Percentiles rank a stretch among this genome's conserved stretches.
Evolutionary conservation across 1,140 invertebrate species (phyloP).

Genomic region (Camponotus floridanus): DNA sequence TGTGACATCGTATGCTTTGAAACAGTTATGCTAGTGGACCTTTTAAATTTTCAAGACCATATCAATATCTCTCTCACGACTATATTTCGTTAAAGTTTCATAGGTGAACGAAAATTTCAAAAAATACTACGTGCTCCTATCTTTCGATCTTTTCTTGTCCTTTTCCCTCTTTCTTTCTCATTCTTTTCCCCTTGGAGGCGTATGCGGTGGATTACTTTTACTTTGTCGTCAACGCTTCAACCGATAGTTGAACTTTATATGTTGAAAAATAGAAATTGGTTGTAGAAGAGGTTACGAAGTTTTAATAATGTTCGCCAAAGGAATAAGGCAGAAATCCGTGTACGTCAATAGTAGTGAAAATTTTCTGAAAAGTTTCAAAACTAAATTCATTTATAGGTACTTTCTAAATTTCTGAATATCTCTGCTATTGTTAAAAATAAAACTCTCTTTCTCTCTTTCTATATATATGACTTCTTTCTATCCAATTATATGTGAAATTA

Average conservation of each 20-base stretch:
- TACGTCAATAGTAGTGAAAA: slow-evolving; percentile 29
- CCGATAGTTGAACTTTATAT: slow-evolving; percentile 58
- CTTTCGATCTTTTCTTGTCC: not conserved
- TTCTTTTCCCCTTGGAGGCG: slow-evolving; percentile 37
- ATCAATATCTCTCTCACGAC: slow-evolving; percentile 38
- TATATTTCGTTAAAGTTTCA: slow-evolving; percentile 44
- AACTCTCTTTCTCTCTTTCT: not conserved
- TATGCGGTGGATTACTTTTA: slow-evolving; percentile 46
- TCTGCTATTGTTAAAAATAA: slow-evolving; percentile 9
- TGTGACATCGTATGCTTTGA: not conserved
- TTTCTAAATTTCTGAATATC: slow-evolving; percentile 4
- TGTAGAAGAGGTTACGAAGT: slow-evolving; percentile 52
- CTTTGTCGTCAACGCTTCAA: slow-evolving; percentile 50
- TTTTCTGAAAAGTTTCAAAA: slow-evolving; percentile 25
- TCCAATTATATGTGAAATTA: slow-evolving; percentile 17
- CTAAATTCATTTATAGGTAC: slow-evolving; percentile 23
- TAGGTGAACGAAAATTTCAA: slow-evolving; percentile 44
- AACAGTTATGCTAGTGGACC: slow-evolving; percentile 13
- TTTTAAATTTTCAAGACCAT: slow-evolving; percentile 31
- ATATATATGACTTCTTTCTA: too few relatives aligned
- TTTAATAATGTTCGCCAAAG: slow-evolving; percentile 52
- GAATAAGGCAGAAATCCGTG: slow-evolving; percentile 16
- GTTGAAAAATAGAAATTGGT: slow-evolving; percentile 61
- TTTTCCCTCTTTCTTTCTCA: not conserved
- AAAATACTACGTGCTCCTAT: slow-evolving; percentile 32